phyloP scores from a whole-genome alignment of 2,888 invertebrate genomes.

The Notodonta ziczac region DNA sequence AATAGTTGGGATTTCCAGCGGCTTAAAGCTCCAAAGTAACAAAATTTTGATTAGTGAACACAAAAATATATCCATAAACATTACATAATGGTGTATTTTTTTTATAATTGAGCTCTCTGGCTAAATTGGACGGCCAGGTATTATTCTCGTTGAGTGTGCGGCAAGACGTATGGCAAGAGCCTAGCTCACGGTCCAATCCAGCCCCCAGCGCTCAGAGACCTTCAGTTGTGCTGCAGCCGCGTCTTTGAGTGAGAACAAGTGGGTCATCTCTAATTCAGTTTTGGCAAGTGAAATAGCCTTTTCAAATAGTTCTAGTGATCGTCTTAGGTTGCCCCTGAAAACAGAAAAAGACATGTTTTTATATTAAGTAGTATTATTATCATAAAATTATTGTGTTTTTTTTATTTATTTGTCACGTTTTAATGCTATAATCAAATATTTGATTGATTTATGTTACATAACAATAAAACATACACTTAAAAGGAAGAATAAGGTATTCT shows the following conservation, averaged over 20 bases:
- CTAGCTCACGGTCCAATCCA: constrained; percentile 84
- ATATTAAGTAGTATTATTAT: not conserved
- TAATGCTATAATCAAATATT: not conserved
- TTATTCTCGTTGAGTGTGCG: constrained; percentile 60
- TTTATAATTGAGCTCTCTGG: constrained; percentile 29
- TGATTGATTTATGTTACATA: constrained; percentile 23
- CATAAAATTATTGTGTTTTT: no score
- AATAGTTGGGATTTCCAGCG: constrained; percentile 21
- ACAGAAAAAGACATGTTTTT: constrained; percentile 22
- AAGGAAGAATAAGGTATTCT: constrained; percentile 19
- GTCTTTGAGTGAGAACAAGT: constrained; percentile 94
- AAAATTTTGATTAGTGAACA: constrained; percentile 16
- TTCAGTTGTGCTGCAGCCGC: constrained; percentile 95
- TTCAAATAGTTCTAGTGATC: constrained; percentile 94
- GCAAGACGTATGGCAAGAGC: constrained; percentile 40
- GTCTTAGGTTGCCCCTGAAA: constrained; percentile 91
- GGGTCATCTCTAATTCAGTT: constrained; percentile 95
- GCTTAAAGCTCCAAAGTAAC: constrained; percentile 33
- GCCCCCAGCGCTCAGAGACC: constrained; percentile 90
- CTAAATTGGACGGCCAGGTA: constrained; percentile 56
- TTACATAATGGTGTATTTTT: not conserved
- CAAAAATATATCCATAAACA: not conserved
- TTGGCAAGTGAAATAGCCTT: constrained; percentile 94
- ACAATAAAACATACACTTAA: constrained; percentile 22
- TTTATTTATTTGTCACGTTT: no score